phyloP scores from a whole-genome alignment of 2,888 invertebrate genomes.

The Dendrolimus pini region DNA sequence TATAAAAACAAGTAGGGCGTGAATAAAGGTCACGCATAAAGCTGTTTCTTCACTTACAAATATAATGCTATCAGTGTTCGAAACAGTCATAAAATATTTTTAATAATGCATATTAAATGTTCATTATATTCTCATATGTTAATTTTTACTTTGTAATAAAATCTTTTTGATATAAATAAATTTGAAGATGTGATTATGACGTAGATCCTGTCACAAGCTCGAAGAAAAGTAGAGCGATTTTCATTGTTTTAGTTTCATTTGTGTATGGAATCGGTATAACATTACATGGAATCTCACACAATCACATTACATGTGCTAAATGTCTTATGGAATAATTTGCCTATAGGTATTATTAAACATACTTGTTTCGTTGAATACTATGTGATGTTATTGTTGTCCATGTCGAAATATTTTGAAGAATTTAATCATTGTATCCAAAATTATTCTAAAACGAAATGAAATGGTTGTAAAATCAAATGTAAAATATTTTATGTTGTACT shows the following conservation, averaged over 20 bases:
- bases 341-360: too few species aligned
- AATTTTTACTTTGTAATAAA: slow-evolving; percentile 48
- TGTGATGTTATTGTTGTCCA: neutral
- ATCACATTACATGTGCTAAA: slow-evolving; percentile 15
- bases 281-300: slow-evolving; percentile 53
- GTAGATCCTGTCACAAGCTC: slow-evolving; percentile 59
- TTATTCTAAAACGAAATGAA: too few species aligned
- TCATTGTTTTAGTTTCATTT: neutral
- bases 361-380: too few species aligned
- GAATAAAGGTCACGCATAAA: slow-evolving; percentile 5
- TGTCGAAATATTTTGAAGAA: neutral
- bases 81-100: neutral
- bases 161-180: slow-evolving; percentile 65
- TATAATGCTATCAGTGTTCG: neutral
- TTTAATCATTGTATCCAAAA: neutral
- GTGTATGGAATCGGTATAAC: slow-evolving; percentile 47
- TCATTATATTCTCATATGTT: slow-evolving; percentile 1
- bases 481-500: neutral
- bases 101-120: neutral
- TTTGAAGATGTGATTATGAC: slow-evolving; percentile 33
- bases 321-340: neutral
- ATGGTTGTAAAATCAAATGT: too few species aligned
- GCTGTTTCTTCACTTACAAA: neutral
- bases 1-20: neutral
- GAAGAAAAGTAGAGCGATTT: slow-evolving; percentile 20